A percentile compares a stretch with the other conserved stretches of the same genome.
phyloP scores from a whole-genome alignment of 2,113 vertebrate genomes.

The Echinops telfairi region DNA sequence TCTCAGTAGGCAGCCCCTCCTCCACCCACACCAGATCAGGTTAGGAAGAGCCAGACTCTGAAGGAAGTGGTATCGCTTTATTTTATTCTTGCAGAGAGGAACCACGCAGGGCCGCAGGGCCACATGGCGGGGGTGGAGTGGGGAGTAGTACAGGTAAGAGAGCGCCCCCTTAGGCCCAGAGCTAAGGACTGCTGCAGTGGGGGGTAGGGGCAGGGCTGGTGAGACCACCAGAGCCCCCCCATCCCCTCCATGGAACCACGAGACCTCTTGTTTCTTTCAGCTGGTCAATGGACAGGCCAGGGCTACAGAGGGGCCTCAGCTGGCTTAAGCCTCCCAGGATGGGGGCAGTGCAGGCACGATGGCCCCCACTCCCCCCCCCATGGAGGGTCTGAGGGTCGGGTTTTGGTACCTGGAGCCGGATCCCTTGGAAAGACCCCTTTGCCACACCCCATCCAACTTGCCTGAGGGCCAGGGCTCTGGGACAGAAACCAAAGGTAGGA shows the following conservation, averaged over 20 bases:
- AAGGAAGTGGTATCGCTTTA: constrained; percentile 63
- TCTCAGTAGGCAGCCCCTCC: background rate
- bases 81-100: constrained; percentile 73
- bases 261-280: background rate
- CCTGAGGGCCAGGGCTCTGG: background rate
- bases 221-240: background rate
- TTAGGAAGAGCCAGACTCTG: constrained; percentile 32
- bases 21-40: accelerated
- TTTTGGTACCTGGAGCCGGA: background rate
- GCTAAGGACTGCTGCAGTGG: background rate
- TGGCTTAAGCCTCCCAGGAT: background rate
- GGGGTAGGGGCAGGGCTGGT: background rate
- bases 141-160: background rate
- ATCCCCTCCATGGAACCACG: background rate
- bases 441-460: background rate
- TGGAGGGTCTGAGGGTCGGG: background rate
- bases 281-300: background rate
- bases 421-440: background rate
- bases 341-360: background rate
- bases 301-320: background rate
- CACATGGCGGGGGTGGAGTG: background rate
- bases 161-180: background rate
- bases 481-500: background rate
- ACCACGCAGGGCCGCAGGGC: background rate
- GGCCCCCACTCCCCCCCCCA: background rate